Evolutionary conservation across 2,113 vertebrate genomes (phyloP), one percentile per base, ranked within the genome.

Genomic region (Oxygymnocypris stewartii): DNA sequence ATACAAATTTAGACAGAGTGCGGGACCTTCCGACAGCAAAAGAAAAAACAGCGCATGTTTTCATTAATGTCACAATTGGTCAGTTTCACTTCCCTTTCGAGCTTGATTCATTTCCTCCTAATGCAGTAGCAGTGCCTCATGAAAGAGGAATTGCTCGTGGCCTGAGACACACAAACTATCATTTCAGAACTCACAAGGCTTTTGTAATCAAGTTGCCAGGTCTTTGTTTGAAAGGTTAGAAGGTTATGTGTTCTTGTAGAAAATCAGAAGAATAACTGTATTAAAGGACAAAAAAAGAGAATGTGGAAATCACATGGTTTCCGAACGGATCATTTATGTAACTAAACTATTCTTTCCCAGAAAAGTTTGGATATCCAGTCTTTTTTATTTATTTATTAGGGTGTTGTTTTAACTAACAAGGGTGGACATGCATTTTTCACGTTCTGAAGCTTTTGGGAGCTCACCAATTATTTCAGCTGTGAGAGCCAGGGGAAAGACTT

Each of bases 21-120:
- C 0, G 8, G 35, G 71, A 47, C 25, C 25, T 51, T 77, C 51
- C 8, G 75, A 77, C 75, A 51, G 75, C 44, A 51, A 35, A 67
- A 47, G 9, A 28, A 4, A 14, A 28, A 51, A 40, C 31, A 16
- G 8, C 40, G 20, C 7, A 71, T 8, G 80, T 35, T 69, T 82
- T 67, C 44, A 82, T 37, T 69, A 35, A 71, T 82, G 86, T 79
- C 75, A 49, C 61, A 37, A 83, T n/a, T 42, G 73, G 25, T 44
- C 79, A 79, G 80, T 88, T 86, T 86, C 80, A 65, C 80, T 86
- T 88, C 87, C 80, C 77, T 49, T 74, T 59, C 16, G 23, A 67
- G 10, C 79, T 86, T 86, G 85, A 71, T 79, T 79, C 11, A 86
- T 74, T 86, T 88, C 87, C 87, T 84, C 31, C 25, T 6, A 49